Evolutionary conservation across 2,797 vertebrate species (phyloP).

Genomic region (Monodelphis domestica): DNA sequence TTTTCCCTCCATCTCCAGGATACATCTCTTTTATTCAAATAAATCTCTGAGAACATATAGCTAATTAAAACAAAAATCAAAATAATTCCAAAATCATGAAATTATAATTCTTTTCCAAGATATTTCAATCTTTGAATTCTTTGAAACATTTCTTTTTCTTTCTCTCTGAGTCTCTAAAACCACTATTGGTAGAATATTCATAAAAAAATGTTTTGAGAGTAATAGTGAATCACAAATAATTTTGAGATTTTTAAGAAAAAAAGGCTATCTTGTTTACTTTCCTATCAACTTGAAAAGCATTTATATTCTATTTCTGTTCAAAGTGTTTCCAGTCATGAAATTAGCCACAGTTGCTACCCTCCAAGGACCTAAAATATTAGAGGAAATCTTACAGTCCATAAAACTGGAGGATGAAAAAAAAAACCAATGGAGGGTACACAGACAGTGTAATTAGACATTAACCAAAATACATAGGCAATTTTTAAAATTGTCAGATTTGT

Average conservation of each 20-base stretch:
- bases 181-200: background rate
- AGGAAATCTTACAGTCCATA: background rate
- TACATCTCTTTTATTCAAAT: background rate
- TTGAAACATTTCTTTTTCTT: background rate
- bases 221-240: background rate
- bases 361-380: background rate
- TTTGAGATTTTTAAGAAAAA: background rate
- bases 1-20: background rate
- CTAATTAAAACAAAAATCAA: background rate
- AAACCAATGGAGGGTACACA: background rate
- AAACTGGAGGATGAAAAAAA: background rate
- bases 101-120: background rate
- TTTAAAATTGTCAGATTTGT: constrained; percentile 18
- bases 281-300: background rate
- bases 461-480: constrained; percentile 18
- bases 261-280: background rate
- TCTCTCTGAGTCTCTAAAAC: background rate
- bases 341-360: background rate
- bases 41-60: background rate
- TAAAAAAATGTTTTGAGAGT: constrained; percentile 1
- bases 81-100: background rate
- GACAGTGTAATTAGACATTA: background rate
- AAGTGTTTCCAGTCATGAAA: background rate
- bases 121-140: background rate
- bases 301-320: background rate